Base-by-base conservation (phyloP, 1,140 invertebrate genomes). In the Bicyclus anynana region DNA sequence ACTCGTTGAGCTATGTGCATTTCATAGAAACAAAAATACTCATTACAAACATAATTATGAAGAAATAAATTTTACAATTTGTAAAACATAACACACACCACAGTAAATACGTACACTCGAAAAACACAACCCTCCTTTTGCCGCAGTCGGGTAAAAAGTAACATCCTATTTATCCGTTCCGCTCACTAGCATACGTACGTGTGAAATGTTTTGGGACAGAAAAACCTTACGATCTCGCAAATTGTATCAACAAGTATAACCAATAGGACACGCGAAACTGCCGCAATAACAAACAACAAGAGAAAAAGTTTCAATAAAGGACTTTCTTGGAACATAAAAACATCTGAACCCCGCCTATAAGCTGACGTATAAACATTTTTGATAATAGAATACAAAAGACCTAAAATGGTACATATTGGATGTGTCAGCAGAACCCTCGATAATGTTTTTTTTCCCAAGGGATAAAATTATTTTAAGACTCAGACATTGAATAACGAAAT, bases 221-320 rank as follows among this genome's bases (percentile, higher is more conserved):
- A 51, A 56, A 59, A 49, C 62, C 62, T 47, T 55, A 35, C 53
- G 58, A 62, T 59, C 18, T 65, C 50, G 13, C 49, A 63, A 62
- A 58, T 62, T 59, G 52, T 59, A 60, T 56, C 52, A 59, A 59
- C 50, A 62, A 50, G 57, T 49, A 17, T 6, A 47, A 42, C 48
- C 52, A 53, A 62, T 51, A 42, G 44, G 44, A 44, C 53, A 55
- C 46, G 51, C 16, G 16, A 23, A 48, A 55, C 17, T 23, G 20
- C 21, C 42, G 40, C 61, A 64, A 64, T 67, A 63, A 60, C 52
- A 66, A 64, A 65, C 58, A 69, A 48, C 23, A 33, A 38, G 20
- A 37, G 63, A 51, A 62, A 73, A 71, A 70, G 50, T 67, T 74
- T 68, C 72, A 74, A 77, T 74, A 77, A 70, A 64, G 51, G 52